Base-by-base conservation (phyloP, 2,113 vertebrate genomes). In the Tetrao urogallus region DNA sequence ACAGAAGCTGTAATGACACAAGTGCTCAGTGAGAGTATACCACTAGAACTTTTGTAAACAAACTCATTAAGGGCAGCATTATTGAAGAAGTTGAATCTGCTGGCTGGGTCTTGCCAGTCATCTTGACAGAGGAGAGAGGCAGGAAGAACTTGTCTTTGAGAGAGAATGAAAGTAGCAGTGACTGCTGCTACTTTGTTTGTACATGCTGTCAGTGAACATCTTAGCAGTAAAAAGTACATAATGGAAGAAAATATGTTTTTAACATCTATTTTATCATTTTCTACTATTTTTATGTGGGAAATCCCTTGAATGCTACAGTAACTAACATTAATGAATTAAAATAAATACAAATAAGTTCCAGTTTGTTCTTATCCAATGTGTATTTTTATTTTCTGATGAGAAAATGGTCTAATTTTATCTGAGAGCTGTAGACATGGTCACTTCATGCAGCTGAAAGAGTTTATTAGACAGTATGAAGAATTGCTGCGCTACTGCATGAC, bases 391-490 rank as follows among this genome's bases (percentile, higher is more conserved):
- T 82, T 80, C 32, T 58, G n/a, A 54, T 52, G 64, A 82, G n/a
- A 87, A 90, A 87, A 81, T 7, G 38, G 38, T 89, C 67, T 40
- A 71, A 0, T 92, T 94, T 64, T 86, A 22, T 56, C 47, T n/a
- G 36, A 77, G 74, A 60, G 18, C 50, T 93, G 64, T 56, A 92
- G 92, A 88, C 92, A 61, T 71, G 32, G 25, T 88, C 92, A 83
- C 84, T 95, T 94, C 13, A 71, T 25, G 30, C 30, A 82, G 25
- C 72, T 96, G 92, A 91, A 82, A 89, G 54, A 71, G 87, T 96
- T 93, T 93, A 63, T 94, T 95, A 93, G 74, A 93, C 82, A 96
- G 38, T 77, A 52, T 92, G 89, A 96, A 89, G 50, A 89, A 91
- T 64, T 5, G 7, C 32, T 63, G 52, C 1, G 2, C 79, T 89